Conservation (phyloP, 2,113 vertebrate genomes). For the Cranoglanis bouderius region DNA sequence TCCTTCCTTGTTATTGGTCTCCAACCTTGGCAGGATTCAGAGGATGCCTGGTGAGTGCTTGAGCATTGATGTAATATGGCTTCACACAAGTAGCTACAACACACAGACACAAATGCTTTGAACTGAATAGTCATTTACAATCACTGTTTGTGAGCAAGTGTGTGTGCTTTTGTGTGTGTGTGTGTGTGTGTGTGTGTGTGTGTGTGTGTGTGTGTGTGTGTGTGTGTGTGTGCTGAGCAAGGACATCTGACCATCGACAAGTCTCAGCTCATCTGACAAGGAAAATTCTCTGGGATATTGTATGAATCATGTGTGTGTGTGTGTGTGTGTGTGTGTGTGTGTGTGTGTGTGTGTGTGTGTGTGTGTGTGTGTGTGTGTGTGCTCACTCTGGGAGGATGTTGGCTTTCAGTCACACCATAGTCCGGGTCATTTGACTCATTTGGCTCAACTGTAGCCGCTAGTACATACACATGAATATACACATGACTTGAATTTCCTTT, state of each 20-base stretch:
- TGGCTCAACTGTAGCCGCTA: constrained; percentile 8
- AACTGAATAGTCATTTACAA: constrained; percentile 26
- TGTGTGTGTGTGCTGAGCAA: constrained; percentile 11
- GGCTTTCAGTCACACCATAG: constrained; percentile 27
- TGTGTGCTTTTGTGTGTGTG: constrained; percentile 6
- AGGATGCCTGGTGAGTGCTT: constrained; percentile 76
- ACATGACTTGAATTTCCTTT: neutral
- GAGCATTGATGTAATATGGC: neutral
- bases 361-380: constrained; percentile 19
- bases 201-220: constrained; percentile 32
- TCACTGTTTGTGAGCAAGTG: no score
- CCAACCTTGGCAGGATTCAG: constrained; percentile 60
- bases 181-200: constrained; percentile 25
- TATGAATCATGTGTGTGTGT: constrained; percentile 34
- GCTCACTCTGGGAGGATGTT: constrained; percentile 7
- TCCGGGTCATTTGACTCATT: constrained; percentile 47
- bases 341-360: constrained; percentile 19
- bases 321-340: neutral
- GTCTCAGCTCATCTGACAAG: constrained; percentile 21
- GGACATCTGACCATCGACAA: neutral
- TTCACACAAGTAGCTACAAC: neutral
- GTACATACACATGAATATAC: neutral
- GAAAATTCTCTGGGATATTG: constrained; percentile 17
- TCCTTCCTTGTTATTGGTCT: constrained; percentile 47
- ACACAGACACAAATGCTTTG: constrained; percentile 1